A percentile compares a stretch with the other conserved stretches of the same genome.
Evolutionary conservation across 64 coral and sea anemone genomes (phyloP).

Genomic region (Montipora capricornis): DNA sequence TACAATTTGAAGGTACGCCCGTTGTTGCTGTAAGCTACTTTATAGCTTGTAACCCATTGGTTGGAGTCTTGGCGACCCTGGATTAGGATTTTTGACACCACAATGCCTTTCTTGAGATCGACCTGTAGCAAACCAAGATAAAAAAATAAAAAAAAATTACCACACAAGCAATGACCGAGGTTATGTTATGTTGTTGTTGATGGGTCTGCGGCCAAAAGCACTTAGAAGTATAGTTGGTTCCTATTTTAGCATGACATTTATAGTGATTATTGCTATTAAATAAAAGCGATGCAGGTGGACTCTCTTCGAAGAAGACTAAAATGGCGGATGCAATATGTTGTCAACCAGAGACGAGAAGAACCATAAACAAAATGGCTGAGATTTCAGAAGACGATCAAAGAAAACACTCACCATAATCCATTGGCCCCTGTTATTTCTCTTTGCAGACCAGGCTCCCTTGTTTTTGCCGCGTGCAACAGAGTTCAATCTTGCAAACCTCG

Average conservation of each 20-base stretch:
- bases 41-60: conserved; percentile 68
- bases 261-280: no score
- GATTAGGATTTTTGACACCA: conserved; percentile 36
- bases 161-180: no score
- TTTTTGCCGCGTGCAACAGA: conserved; percentile 20
- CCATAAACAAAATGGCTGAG: background rate
- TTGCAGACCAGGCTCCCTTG: conserved; percentile 48
- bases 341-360: background rate
- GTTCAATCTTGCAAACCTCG: conserved; percentile 35
- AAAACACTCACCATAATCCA: conserved; percentile 41
- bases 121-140: background rate
- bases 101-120: background rate
- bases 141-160: background rate
- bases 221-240: background rate
- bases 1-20: conserved; percentile 41
- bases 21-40: conserved; percentile 52
- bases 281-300: no score
- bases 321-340: no score
- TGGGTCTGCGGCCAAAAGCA: no score
- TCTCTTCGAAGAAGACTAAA: no score
- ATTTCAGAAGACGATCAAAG: background rate
- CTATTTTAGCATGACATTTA: background rate
- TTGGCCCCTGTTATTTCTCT: conserved; percentile 51
- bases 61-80: conserved; percentile 59
- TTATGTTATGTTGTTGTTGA: no score